Evolutionary conservation across 2,797 vertebrate genomes (phyloP), one percentile per base, ranked within the genome.

Genomic region (Acipenser transmontanus): DNA sequence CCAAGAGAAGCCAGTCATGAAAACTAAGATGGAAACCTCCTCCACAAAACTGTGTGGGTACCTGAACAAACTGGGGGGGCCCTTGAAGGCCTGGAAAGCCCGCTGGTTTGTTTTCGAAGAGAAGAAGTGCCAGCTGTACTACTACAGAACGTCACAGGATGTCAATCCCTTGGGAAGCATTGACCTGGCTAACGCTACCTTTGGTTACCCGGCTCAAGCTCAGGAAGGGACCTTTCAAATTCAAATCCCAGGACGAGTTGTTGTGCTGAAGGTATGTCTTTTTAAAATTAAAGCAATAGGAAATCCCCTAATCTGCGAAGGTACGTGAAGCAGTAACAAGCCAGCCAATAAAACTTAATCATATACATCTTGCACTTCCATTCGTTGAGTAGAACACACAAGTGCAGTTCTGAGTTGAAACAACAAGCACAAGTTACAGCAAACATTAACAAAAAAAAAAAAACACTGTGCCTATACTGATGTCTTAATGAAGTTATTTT

Each of bases 161-260:
- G 20, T 4, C 20, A 34, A 34, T 34, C 20, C 20, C 20, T 34
- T 34, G 20, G 20, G 20, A 34, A 34, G 20, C 20, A 34, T 34
- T 34, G 20, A 34, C 20, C 20, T 34, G 20, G 20, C 20, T 34
- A 66, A 56, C 0, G 85, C 87, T 0, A 79, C 74, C 51, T 88
- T 91, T 75, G 82, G 87, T 69, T 85, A 81, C 75, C 82, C 82
- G 62, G 73, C 79, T 10, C 85, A 87, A 69, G 81, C 78, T 0
- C 87, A 84, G 9, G 88, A 79, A 11, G 94, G 94, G 0, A 87
- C 88, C 67, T 99, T 99, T 78, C 91, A 96, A 76, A 91, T 98
- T 80, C 87, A 87, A 84, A 98, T 93, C 6, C 89, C 91, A 34
- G 87, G 80, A 72, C 90, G 93, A 70, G 82, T 81, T 61, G 91